Conservation (phyloP, 2,113 vertebrate species). For the Podarcis cretensis region DNA sequence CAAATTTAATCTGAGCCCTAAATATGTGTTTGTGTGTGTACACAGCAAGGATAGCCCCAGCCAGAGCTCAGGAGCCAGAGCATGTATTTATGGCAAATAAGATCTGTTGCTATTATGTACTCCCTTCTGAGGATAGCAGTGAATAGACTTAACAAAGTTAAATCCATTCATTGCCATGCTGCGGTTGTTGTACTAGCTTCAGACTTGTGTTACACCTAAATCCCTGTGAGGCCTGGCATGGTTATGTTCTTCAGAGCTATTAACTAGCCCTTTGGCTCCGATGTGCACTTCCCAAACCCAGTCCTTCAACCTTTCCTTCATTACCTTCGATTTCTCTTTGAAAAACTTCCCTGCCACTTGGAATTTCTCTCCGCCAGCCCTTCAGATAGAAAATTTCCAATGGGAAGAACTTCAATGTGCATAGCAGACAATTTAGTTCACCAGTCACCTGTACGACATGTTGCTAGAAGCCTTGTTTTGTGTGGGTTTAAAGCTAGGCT, state of each 20-base stretch:
- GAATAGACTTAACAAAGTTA: background rate
- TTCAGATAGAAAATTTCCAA: background rate
- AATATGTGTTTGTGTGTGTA: background rate
- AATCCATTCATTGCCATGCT: background rate
- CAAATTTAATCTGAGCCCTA: background rate
- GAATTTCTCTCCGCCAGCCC: background rate
- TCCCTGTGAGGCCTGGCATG: background rate
- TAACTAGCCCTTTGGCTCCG: constrained; percentile 9
- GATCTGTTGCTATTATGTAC: background rate
- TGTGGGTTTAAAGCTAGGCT: background rate
- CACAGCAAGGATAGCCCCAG: background rate
- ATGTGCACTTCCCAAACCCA: background rate
- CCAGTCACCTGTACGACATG: background rate
- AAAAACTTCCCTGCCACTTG: constrained; percentile 20
- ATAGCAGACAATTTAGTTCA: constrained; percentile 1
- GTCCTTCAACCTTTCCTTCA: constrained; percentile 19
- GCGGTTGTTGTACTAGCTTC: background rate
- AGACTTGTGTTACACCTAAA: constrained; percentile 6
- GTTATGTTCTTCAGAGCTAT: constrained; percentile 4
- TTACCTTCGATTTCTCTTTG: constrained; percentile 16
- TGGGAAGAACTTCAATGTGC: background rate
- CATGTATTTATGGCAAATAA: background rate
- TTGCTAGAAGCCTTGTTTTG: background rate
- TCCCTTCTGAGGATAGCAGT: background rate
- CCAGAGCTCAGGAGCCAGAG: background rate